These are phyloP conservation scores for Bruchidius siliquastri DNA, from an alignment of 2,888 invertebrate genomes.

Conservation along the genomic window DNA sequence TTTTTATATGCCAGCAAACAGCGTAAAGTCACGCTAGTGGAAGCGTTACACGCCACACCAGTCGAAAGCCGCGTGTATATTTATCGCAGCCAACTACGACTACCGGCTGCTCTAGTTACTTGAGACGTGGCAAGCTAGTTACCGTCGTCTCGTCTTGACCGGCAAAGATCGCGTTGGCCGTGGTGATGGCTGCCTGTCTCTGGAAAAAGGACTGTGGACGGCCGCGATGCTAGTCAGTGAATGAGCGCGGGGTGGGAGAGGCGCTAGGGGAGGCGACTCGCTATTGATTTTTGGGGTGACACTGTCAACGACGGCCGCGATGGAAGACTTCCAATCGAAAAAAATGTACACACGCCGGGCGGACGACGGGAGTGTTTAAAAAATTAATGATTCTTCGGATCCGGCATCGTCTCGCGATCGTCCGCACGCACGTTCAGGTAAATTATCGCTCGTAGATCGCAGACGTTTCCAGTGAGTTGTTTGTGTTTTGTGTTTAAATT, in stretches of 20 bases:
- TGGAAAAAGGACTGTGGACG: slow-evolving; percentile 42
- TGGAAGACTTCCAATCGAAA: slow-evolving; percentile 51
- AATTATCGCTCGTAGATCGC: slow-evolving; percentile 5
- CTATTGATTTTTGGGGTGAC: slow-evolving; percentile 66
- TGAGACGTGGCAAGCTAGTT: slow-evolving; percentile 40
- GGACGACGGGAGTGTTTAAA: slow-evolving; percentile 30
- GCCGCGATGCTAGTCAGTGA: slow-evolving; percentile 42
- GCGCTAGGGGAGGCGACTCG: slow-evolving; percentile 51
- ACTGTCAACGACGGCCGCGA: slow-evolving; percentile 57
- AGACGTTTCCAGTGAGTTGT: slow-evolving; percentile 23
- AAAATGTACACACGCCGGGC: slow-evolving; percentile 40
- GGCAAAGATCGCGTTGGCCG: slow-evolving; percentile 14
- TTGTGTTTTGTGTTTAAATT: slow-evolving; percentile 42
- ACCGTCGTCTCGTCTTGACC: slow-evolving; percentile 29
- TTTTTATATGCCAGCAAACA: slow-evolving; percentile 41
- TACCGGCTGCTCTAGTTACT: slow-evolving; percentile 37
- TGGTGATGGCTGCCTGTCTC: slow-evolving; percentile 35
- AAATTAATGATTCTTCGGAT: slow-evolving; percentile 25
- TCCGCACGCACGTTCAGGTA: too few species aligned
- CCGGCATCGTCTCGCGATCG: slow-evolving; percentile 12
- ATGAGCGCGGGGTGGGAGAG: slow-evolving; percentile 46
- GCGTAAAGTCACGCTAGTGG: slow-evolving; percentile 38
- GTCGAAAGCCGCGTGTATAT: slow-evolving; percentile 19
- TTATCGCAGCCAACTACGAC: slow-evolving; percentile 32
- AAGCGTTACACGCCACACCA: slow-evolving; percentile 23